These are phyloP conservation scores for Megaceryle torquata DNA, from an alignment of 2,113 vertebrate genomes.

Conservation along the genomic window DNA sequence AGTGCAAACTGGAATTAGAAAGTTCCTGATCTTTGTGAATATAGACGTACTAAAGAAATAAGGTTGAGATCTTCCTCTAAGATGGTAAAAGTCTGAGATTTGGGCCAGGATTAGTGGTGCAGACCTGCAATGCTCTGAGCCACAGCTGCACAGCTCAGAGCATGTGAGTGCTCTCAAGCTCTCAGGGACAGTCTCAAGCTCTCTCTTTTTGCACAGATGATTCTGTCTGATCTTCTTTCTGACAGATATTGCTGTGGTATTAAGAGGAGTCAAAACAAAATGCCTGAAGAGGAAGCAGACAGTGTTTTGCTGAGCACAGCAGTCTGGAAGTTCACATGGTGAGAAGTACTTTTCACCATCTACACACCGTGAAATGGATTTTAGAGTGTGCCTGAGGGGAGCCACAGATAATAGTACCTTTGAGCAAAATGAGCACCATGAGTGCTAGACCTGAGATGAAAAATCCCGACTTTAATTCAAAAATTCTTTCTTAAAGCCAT, in stretches of 20 bases:
- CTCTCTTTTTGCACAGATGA: background rate
- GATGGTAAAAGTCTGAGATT: background rate
- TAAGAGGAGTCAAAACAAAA: background rate
- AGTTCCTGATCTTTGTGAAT: background rate
- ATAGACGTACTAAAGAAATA: background rate
- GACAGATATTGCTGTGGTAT: background rate
- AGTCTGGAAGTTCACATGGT: background rate
- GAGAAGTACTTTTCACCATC: background rate
- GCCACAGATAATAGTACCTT: background rate
- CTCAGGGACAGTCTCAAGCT: background rate
- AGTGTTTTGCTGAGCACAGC: background rate
- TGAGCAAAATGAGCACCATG: background rate
- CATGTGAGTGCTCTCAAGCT: accelerated
- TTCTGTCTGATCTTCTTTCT: background rate
- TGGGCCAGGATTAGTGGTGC: background rate
- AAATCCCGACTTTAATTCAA: background rate
- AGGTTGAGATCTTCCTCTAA: background rate
- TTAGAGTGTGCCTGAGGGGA: background rate
- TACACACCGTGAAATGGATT: background rate
- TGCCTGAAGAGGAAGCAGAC: background rate
- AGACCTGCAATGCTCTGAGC: background rate
- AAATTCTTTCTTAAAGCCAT: background rate
- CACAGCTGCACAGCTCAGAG: background rate
- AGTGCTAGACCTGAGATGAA: background rate
- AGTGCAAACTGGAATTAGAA: background rate